Conservation (phyloP, 2,113 vertebrate species). For the Ahaetulla prasina region DNA sequence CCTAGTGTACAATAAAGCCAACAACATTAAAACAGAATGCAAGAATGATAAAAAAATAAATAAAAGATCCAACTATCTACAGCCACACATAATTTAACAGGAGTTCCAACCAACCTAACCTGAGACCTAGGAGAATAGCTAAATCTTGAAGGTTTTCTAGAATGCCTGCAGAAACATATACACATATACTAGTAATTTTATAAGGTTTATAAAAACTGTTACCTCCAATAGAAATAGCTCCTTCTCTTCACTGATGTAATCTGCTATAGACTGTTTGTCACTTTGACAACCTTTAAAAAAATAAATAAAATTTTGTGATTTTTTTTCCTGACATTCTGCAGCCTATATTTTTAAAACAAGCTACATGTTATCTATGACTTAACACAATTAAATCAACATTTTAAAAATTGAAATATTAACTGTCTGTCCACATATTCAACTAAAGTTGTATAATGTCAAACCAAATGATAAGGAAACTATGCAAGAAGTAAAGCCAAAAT, state of each 20-base stretch:
- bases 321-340: neutral
- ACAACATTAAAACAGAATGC: neutral
- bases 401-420: neutral
- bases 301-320: conserved; percentile 5
- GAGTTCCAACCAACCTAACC: neutral
- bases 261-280: conserved; percentile 47
- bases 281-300: conserved; percentile 53
- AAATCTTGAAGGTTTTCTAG: neutral
- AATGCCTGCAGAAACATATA: neutral
- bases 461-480: neutral
- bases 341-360: neutral
- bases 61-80: neutral
- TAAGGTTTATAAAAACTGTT: conserved; percentile 17
- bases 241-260: conserved; percentile 64
- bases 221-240: conserved; percentile 68
- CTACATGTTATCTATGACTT: neutral
- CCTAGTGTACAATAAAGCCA: neutral
- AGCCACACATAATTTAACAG: neutral
- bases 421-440: neutral
- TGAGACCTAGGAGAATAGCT: neutral
- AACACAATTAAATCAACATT: neutral
- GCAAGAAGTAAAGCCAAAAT: neutral
- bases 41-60: neutral
- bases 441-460: neutral
- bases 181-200: neutral